Conservation (phyloP, 2,797 vertebrate genomes). For the Hydrophis major region DNA sequence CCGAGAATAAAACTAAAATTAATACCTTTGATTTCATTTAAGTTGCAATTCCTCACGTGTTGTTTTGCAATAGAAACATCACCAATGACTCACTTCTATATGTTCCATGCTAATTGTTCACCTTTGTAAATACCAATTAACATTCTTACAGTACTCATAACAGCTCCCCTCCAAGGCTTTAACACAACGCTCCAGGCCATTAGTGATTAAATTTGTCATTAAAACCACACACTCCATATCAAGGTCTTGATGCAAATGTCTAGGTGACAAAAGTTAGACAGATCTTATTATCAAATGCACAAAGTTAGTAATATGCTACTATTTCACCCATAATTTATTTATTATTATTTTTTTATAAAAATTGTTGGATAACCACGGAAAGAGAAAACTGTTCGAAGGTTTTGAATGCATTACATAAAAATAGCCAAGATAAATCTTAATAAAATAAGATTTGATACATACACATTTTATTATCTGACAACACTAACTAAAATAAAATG, state of each 20-base stretch:
- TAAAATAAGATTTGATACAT: not conserved
- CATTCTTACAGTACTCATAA: not conserved
- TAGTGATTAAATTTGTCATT: not conserved
- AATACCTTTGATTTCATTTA: not conserved
- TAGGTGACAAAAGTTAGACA: not conserved
- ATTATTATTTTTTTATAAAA: too few relatives aligned
- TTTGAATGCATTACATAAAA: not conserved
- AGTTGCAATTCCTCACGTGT: not conserved
- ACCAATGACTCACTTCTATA: not conserved
- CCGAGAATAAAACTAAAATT: not conserved
- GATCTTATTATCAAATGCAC: not conserved
- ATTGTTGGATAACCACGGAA: not conserved
- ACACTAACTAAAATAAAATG: not conserved
- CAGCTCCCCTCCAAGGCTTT: not conserved
- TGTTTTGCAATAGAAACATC: not conserved
- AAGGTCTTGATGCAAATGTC: not conserved
- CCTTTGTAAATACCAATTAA: not conserved
- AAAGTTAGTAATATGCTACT: not conserved
- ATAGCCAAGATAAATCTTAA: not conserved
- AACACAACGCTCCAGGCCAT: not conserved
- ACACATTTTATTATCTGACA: not conserved
- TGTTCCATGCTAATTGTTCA: not conserved
- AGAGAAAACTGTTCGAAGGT: not conserved
- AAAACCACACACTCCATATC: not conserved
- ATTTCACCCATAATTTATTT: not conserved